phyloP scores from a whole-genome alignment of 2,797 vertebrate genomes.

The Scolopax rusticola region DNA sequence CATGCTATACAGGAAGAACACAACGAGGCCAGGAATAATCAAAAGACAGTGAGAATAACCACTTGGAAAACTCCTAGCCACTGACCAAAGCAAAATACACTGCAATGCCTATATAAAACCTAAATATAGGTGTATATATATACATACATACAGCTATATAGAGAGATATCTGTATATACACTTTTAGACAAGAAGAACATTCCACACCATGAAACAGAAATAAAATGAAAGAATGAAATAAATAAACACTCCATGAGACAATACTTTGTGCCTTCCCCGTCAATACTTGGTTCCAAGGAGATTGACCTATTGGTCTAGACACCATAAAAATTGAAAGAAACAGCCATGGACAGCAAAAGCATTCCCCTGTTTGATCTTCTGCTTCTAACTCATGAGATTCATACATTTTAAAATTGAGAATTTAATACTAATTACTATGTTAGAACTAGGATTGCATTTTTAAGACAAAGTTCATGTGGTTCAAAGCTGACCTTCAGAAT shows the following conservation, averaged over 20 bases:
- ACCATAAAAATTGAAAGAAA: neutral
- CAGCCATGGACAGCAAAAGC: neutral
- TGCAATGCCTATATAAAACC: neutral
- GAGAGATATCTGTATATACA: rapidly evolving
- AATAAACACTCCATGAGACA: neutral
- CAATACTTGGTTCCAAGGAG: neutral
- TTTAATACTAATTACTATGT: neutral
- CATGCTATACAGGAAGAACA: neutral
- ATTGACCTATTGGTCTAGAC: neutral
- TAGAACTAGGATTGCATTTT: neutral
- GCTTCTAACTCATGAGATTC: neutral
- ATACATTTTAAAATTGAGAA: neutral
- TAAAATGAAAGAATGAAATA: neutral
- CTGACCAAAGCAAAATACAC: neutral
- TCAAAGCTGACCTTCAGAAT: constrained; percentile 26
- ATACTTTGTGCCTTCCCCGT: neutral
- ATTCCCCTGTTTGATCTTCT: neutral
- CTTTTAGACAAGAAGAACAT: neutral
- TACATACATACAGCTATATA: rapidly evolving
- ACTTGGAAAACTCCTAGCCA: neutral
- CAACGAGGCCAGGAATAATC: neutral
- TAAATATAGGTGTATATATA: neutral
- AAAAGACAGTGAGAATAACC: neutral
- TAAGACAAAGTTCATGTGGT: neutral
- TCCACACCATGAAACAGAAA: neutral